Percentiles rank a stretch among this genome's conserved stretches.
Evolutionary conservation across 1,140 invertebrate genomes (phyloP).

Genomic region (Aphelenchoides avenae): DNA sequence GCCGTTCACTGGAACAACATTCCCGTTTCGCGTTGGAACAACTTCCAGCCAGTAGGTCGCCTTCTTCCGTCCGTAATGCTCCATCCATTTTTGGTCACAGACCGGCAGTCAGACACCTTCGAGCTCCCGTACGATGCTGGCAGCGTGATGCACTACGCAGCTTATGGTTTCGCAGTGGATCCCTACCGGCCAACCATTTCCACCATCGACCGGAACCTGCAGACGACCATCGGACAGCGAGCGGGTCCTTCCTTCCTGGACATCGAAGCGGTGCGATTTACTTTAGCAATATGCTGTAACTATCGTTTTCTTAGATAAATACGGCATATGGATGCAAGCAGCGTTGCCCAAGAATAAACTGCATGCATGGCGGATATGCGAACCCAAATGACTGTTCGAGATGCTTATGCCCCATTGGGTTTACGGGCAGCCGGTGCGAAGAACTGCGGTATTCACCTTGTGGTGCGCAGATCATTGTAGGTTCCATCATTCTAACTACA

Average conservation of each 20-base stretch:
- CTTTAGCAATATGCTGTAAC: background rate
- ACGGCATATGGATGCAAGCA: conserved; percentile 49
- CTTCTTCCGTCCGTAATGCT: too few relatives aligned
- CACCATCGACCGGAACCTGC: conserved; percentile 48
- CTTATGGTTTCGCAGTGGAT: conserved; percentile 52
- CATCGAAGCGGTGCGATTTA: conserved; percentile 43
- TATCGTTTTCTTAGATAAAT: conserved; percentile 48
- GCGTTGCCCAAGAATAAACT: conserved; percentile 37
- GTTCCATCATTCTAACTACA: conserved; percentile 7
- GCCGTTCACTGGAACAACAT: conserved; percentile 26
- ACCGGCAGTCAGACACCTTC: conserved; percentile 44
- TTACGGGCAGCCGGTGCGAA: conserved; percentile 40
- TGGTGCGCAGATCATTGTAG: too few relatives aligned
- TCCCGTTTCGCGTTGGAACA: conserved; percentile 52
- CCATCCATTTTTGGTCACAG: too few relatives aligned
- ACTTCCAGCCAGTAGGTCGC: conserved; percentile 58
- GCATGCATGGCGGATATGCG: conserved; percentile 48
- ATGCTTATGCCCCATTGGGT: conserved; percentile 49
- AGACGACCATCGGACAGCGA: conserved; percentile 52
- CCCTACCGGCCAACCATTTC: conserved; percentile 53
- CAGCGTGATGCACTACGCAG: conserved; percentile 56
- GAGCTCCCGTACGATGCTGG: conserved; percentile 52
- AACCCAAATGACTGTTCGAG: conserved; percentile 52
- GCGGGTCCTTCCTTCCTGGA: conserved; percentile 55
- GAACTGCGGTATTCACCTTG: conserved; percentile 40